phyloP scores from a whole-genome alignment of 2,888 invertebrate species.

The Scelioninae gen. 2 region DNA sequence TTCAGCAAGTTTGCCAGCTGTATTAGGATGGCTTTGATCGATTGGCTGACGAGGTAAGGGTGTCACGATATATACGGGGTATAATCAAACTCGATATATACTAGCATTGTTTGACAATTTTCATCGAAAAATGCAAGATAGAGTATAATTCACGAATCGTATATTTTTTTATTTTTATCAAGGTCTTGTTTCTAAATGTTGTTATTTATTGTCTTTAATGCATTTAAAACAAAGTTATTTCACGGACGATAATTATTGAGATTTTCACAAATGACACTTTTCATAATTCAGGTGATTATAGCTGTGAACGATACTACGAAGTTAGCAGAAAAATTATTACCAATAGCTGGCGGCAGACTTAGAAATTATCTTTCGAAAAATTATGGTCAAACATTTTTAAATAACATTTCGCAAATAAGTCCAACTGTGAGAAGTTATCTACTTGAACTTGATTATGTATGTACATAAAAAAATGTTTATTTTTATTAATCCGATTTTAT shows the following conservation, averaged over 20 bases:
- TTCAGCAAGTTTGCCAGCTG: slow-evolving; percentile 85
- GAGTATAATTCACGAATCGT: no score
- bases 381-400: slow-evolving; percentile 78
- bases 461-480: slow-evolving; percentile 9
- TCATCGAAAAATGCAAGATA: no score
- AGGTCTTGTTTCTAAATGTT: no score
- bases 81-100: slow-evolving; percentile 13
- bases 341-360: slow-evolving; percentile 88
- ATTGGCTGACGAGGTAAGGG: slow-evolving; percentile 78
- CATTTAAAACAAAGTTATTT: no score
- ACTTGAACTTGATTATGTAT: slow-evolving; percentile 77
- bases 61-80: slow-evolving; percentile 26
- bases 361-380: slow-evolving; percentile 79
- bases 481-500: neutral
- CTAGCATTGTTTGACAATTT: no score
- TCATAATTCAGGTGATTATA: slow-evolving; percentile 78
- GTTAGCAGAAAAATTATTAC: slow-evolving; percentile 83
- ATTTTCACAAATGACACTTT: slow-evolving; percentile 22
- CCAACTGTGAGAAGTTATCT: slow-evolving; percentile 87
- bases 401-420: slow-evolving; percentile 85
- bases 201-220: no score
- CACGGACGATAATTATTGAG: no score
- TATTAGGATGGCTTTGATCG: slow-evolving; percentile 79
- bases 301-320: slow-evolving; percentile 82
- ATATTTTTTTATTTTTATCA: no score